Conservation (phyloP, 2,797 vertebrate genomes). For the Pangasius sanitwongsei region DNA sequence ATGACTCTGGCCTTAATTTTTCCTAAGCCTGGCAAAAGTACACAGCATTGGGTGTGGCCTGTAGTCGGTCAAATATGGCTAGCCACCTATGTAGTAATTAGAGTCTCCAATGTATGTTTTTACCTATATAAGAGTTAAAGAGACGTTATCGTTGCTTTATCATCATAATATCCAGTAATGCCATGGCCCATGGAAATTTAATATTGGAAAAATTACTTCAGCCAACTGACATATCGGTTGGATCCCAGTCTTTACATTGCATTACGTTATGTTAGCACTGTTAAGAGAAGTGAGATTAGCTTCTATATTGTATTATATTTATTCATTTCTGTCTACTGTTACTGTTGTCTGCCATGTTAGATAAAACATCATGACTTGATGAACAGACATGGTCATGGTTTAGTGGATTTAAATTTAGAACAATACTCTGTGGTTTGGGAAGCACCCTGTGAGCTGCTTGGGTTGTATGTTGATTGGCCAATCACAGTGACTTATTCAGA, state of each 20-base stretch:
- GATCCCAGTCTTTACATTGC: neutral
- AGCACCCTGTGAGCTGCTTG: neutral
- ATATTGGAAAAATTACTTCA: neutral
- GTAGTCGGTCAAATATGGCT: neutral
- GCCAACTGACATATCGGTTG: neutral
- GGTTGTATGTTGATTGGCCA: neutral
- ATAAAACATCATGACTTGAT: conserved; percentile 1
- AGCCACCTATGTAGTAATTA: neutral
- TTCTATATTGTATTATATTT: neutral
- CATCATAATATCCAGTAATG: neutral
- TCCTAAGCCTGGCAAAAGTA: neutral
- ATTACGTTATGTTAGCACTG: neutral
- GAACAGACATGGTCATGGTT: neutral
- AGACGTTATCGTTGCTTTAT: neutral
- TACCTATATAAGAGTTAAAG: neutral
- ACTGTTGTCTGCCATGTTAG: neutral
- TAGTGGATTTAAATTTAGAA: neutral
- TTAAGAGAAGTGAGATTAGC: neutral
- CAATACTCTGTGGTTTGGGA: conserved; percentile 4
- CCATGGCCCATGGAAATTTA: neutral
- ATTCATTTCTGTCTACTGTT: neutral
- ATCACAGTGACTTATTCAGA: neutral
- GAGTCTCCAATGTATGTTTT: neutral
- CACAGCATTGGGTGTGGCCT: neutral
- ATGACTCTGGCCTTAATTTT: neutral